phyloP scores from a whole-genome alignment of 2,113 vertebrate species.

The Amphiprion percula region DNA sequence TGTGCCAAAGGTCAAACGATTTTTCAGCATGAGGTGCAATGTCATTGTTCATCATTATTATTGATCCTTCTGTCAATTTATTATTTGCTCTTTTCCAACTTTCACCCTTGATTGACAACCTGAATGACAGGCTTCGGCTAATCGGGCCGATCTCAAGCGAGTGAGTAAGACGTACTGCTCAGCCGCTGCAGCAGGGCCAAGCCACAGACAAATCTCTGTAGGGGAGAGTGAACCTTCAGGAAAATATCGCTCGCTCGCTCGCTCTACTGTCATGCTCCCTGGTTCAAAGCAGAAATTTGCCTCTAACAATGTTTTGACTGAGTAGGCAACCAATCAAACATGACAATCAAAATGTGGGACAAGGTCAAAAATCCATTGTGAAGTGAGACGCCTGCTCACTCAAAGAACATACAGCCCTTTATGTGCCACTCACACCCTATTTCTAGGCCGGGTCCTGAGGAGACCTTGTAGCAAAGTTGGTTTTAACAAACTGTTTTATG shows the following conservation, averaged over 20 bases:
- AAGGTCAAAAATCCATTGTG: slow-evolving; percentile 58
- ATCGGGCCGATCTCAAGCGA: slow-evolving; percentile 38
- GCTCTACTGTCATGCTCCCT: slow-evolving; percentile 11
- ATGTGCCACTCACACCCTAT: not conserved
- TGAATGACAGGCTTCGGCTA: slow-evolving; percentile 36
- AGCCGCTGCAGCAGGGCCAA: slow-evolving; percentile 43
- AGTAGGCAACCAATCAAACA: slow-evolving; percentile 57
- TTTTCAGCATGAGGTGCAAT: slow-evolving; percentile 23
- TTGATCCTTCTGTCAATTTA: not conserved
- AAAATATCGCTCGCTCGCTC: slow-evolving; percentile 37
- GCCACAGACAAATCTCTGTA: slow-evolving; percentile 33
- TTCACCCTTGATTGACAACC: slow-evolving; percentile 18
- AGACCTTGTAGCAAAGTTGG: not conserved
- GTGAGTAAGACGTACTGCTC: slow-evolving; percentile 35
- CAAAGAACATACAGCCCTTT: slow-evolving; percentile 7
- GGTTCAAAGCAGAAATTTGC: slow-evolving; percentile 40
- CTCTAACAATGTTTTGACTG: slow-evolving; percentile 49
- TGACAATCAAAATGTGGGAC: slow-evolving; percentile 65
- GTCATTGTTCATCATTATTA: slow-evolving; percentile 8
- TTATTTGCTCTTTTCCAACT: slow-evolving; percentile 4
- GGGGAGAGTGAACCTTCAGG: slow-evolving; percentile 28
- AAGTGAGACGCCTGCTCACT: slow-evolving; percentile 11
- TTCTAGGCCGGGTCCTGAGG: not conserved
- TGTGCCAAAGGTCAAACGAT: slow-evolving; percentile 17
- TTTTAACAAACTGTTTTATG: slow-evolving; percentile 25